Conservation (phyloP, 2,888 invertebrate species). For the Phlogophora meticulosa region DNA sequence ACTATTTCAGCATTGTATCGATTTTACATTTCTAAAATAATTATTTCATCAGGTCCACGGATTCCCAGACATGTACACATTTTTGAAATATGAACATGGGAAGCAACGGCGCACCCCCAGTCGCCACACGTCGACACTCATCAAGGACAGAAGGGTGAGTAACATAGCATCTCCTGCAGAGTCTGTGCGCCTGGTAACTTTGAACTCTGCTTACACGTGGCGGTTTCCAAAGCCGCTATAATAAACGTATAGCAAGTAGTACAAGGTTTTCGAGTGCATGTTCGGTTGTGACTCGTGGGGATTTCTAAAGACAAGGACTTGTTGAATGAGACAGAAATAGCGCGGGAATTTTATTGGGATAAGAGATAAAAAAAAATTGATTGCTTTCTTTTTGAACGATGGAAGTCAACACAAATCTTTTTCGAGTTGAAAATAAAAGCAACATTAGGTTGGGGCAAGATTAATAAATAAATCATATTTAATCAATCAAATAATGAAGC, state of each 20-base stretch:
- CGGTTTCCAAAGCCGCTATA: constrained; percentile 60
- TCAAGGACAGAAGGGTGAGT: constrained; percentile 92
- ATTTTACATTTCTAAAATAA: neutral
- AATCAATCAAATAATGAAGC: too few relatives aligned
- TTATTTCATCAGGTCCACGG: constrained; percentile 90
- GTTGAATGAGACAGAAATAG: constrained; percentile 5
- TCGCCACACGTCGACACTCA: constrained; percentile 86
- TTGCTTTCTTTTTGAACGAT: too few relatives aligned
- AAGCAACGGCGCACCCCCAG: constrained; percentile 91
- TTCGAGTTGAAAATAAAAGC: too few relatives aligned
- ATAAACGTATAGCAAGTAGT: constrained; percentile 44
- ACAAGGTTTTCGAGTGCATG: constrained; percentile 54
- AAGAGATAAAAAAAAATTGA: too few relatives aligned
- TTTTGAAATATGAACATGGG: constrained; percentile 91
- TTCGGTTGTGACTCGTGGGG: neutral
- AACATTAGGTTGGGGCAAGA: too few relatives aligned
- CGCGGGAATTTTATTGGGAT: neutral
- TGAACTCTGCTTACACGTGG: constrained; percentile 79
- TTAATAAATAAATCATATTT: too few relatives aligned
- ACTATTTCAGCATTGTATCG: neutral
- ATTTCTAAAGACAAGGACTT: neutral
- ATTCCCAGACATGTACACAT: constrained; percentile 93
- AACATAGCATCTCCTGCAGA: constrained; percentile 36
- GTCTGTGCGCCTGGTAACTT: constrained; percentile 77
- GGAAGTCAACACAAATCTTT: too few relatives aligned